phyloP scores from a whole-genome alignment of 1,140 invertebrate genomes.

The Branchinecta lindahli region DNA sequence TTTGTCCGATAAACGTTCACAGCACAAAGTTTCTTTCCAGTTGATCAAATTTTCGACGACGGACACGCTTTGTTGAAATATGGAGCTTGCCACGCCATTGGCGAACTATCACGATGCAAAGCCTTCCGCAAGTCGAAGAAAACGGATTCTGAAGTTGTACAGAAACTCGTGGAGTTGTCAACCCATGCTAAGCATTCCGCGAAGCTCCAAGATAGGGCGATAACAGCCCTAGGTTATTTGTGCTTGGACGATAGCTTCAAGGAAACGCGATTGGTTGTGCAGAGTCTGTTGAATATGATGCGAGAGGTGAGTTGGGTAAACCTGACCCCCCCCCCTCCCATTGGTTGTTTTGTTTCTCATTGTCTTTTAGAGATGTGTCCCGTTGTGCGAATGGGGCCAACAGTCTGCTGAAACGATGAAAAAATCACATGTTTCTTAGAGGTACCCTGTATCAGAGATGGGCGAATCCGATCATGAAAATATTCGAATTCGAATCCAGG shows the following conservation, averaged over 20 bases:
- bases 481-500: too few species aligned
- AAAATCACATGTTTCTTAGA: too few species aligned
- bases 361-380: too few species aligned
- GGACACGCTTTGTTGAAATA: constrained; percentile 40
- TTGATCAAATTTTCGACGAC: constrained; percentile 38
- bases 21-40: constrained; percentile 30
- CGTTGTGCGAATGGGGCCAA: too few species aligned
- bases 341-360: too few species aligned
- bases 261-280: constrained; percentile 46
- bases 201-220: constrained; percentile 53
- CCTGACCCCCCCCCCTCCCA: too few species aligned
- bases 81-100: constrained; percentile 47
- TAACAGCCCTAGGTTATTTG: constrained; percentile 49
- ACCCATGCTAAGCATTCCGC: constrained; percentile 43
- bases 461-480: too few species aligned
- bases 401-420: too few species aligned
- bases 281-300: constrained; percentile 51
- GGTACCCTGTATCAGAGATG: too few species aligned
- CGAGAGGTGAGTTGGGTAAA: constrained; percentile 42
- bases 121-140: constrained; percentile 44
- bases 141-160: constrained; percentile 35
- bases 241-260: constrained; percentile 59
- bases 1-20: too few species aligned
- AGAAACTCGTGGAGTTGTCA: constrained; percentile 42
- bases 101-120: constrained; percentile 46